phyloP scores from a whole-genome alignment of 2,797 vertebrate genomes.

The Phalanger gymnotis region DNA sequence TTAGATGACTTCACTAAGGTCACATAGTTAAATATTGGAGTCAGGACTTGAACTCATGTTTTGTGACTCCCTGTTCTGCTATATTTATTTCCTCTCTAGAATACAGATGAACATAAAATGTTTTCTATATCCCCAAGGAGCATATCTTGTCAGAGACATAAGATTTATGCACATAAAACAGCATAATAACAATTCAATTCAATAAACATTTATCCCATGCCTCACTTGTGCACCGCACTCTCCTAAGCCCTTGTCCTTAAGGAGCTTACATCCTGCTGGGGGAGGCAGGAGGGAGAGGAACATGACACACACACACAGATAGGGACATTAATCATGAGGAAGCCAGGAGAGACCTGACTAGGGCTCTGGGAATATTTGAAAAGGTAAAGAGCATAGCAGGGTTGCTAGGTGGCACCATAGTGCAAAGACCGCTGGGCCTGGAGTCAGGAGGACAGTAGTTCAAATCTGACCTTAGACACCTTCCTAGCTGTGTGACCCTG shows the following conservation, averaged over 20 bases:
- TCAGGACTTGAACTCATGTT: background rate
- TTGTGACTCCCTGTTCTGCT: background rate
- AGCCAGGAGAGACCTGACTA: background rate
- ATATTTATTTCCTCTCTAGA: background rate
- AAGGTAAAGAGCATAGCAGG: background rate
- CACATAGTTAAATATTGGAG: background rate
- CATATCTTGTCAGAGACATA: background rate
- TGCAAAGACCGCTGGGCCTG: too few species aligned
- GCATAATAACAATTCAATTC: background rate
- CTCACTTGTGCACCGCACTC: background rate
- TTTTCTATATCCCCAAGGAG: background rate
- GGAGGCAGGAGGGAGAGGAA: background rate
- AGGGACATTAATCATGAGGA: background rate
- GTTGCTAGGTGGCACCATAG: too few species aligned
- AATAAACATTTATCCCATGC: background rate
- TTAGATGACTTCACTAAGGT: background rate
- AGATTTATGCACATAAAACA: background rate
- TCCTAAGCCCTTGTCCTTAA: background rate
- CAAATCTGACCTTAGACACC: background rate
- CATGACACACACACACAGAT: background rate
- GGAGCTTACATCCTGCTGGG: background rate
- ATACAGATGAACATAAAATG: background rate
- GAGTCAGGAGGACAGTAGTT: background rate
- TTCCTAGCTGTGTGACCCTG: too few species aligned
- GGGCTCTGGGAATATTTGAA: background rate